A percentile compares a stretch with the other conserved stretches of the same genome.
Evolutionary conservation across 2,113 vertebrate genomes (phyloP).

Genomic region (Xerus inauris): DNA sequence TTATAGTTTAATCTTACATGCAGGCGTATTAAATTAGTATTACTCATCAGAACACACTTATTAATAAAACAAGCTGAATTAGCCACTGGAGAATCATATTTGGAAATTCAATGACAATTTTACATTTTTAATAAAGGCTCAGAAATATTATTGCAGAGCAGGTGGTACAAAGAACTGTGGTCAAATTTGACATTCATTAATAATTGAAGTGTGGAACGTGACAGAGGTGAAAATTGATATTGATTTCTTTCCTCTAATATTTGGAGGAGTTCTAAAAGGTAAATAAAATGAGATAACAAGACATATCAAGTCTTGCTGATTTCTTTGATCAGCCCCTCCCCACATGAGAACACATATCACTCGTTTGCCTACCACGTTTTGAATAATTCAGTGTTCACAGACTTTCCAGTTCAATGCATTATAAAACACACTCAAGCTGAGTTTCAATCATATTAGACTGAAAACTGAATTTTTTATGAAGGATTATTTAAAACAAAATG

Average conservation of each 20-base stretch:
- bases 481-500: constrained; percentile 92
- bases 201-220: constrained; percentile 88
- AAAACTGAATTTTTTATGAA: constrained; percentile 91
- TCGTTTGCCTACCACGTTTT: constrained; percentile 85
- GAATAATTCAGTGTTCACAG: constrained; percentile 90
- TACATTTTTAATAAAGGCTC: constrained; percentile 92
- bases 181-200: constrained; percentile 93
- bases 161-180: constrained; percentile 86
- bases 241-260: constrained; percentile 90
- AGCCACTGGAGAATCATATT: constrained; percentile 90
- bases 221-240: constrained; percentile 91
- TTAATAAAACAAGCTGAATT: constrained; percentile 93
- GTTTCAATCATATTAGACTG: constrained; percentile 91
- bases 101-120: constrained; percentile 92
- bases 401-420: constrained; percentile 91
- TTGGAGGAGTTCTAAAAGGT: constrained; percentile 90
- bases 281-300: constrained; percentile 92
- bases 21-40: constrained; percentile 90
- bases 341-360: constrained; percentile 82
- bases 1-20: constrained; percentile 92
- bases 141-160: constrained; percentile 89
- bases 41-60: constrained; percentile 90
- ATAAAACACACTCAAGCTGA: constrained; percentile 89
- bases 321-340: constrained; percentile 86
- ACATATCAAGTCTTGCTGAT: constrained; percentile 86